Base-by-base conservation (phyloP, 37 sponge, comb jelly and placozoan genomes). In the Beroe forskalii region DNA sequence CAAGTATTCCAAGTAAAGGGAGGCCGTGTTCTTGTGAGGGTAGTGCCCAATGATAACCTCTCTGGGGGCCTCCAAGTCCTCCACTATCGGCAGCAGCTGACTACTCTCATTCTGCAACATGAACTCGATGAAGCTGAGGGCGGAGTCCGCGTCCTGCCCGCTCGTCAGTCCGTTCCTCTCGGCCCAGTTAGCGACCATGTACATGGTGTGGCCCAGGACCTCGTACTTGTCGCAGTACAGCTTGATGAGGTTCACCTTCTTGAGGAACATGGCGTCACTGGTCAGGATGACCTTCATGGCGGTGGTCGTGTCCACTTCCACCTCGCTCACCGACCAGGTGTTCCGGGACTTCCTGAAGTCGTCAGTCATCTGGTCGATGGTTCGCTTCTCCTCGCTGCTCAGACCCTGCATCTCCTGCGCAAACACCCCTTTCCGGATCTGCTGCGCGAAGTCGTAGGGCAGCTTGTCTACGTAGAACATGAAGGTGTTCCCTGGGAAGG, bases 151-250 rank as follows among this genome's bases (percentile, higher is more conserved):
- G 8, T 80, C 86, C 55, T 42, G 25, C 38, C 35, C 40, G 1
- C 25, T 41, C 27, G 86, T 80, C 3, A 80, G 9, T 8, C 40
- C 40, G 30, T 41, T 44, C 55, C 40, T 80, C 27, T 44, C 86
- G 0, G 86, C 86, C 86, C 86, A 80, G 55, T 44, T 80, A 19
- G 42, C 0, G 44, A 44, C 40, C 2, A 80, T n/a, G 48, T 28
- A 80, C 86, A 80, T 41, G 31, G 86, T 27, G 55, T 80, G 86
- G 0, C 86, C 86, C 1, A 80, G 55, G 42, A 41, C n/a, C 0
- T 44, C 30, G 31, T 80, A 80, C 27, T 43, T 80, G 37, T 80
- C n/a, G 31, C 55, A 44, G 30, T 80, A 80, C 44, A 22, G 55
- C 27, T 80, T 80, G 27, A 80, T 6, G 44, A 41, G 37, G 38